phyloP scores from a whole-genome alignment of 2,888 invertebrate species.

The Cantharis flavilabris region DNA sequence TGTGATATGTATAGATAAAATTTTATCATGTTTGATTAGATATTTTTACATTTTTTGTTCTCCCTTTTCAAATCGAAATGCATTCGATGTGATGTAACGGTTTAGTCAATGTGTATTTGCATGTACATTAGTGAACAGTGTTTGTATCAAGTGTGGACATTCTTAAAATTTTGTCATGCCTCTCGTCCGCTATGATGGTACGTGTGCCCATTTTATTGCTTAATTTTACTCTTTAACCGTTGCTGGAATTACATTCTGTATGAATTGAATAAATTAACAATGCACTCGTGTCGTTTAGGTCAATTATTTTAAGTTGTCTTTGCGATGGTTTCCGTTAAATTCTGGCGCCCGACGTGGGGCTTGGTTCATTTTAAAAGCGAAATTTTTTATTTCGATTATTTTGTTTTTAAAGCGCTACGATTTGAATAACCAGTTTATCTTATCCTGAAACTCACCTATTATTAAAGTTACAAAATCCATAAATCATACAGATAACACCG shows the following conservation, averaged over 20 bases:
- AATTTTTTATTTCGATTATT: background rate
- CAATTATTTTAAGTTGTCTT: background rate
- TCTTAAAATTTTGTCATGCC: constrained; percentile 13
- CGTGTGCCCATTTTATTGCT: constrained; percentile 2
- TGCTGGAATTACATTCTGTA: background rate
- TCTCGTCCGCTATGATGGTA: constrained; percentile 7
- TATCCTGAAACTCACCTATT: background rate
- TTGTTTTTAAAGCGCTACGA: background rate
- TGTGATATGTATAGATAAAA: background rate
- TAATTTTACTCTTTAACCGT: background rate
- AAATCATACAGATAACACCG: background rate
- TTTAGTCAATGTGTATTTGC: background rate
- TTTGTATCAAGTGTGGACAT: constrained; percentile 15
- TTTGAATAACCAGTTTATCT: background rate
- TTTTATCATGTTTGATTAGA: background rate
- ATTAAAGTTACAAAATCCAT: background rate
- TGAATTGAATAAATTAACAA: background rate
- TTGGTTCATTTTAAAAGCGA: background rate
- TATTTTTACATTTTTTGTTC: background rate
- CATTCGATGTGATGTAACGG: background rate
- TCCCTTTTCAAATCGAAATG: background rate
- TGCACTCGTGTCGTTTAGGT: background rate
- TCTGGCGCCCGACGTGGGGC: background rate
- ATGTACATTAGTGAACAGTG: constrained; percentile 7
- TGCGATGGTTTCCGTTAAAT: background rate